These are phyloP conservation scores for Phragmatobia fuliginosa DNA, from an alignment of 2,888 invertebrate species.

Conservation along the genomic window DNA sequence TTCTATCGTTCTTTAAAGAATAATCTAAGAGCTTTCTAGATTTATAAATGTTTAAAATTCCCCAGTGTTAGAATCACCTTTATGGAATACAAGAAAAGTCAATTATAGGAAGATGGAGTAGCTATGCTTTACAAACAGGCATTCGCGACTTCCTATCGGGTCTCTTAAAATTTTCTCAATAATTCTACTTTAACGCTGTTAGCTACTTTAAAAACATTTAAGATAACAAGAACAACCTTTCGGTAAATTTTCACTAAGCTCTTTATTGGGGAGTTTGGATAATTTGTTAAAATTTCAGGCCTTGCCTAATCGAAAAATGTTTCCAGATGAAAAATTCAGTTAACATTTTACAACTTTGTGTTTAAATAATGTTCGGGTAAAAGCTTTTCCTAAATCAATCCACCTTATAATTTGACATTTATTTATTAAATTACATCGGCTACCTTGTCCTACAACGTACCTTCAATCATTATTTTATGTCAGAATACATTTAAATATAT, in stretches of 20 bases:
- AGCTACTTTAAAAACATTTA: conserved; percentile 7
- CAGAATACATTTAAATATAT: not conserved
- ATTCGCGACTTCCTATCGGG: conserved; percentile 34
- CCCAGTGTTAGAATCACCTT: conserved; percentile 47
- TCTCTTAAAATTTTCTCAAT: conserved; percentile 20
- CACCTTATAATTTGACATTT: conserved; percentile 2
- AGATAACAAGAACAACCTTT: conserved; percentile 15
- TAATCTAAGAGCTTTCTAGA: conserved; percentile 41
- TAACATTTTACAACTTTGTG: conserved; percentile 3
- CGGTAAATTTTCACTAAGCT: conserved; percentile 26
- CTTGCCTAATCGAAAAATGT: conserved; percentile 21
- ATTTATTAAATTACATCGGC: not conserved
- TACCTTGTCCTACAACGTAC: not conserved
- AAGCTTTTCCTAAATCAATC: conserved; percentile 8
- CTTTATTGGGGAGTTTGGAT: conserved; percentile 19
- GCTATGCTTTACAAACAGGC: conserved; percentile 38
- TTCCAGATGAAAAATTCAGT: conserved; percentile 13
- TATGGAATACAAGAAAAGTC: conserved; percentile 64
- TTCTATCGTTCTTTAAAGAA: conserved; percentile 19
- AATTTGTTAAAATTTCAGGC: conserved; percentile 14
- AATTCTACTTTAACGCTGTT: not conserved
- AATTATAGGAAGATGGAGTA: conserved; percentile 58
- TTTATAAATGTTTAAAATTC: conserved; percentile 34
- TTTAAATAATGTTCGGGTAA: conserved; percentile 2
- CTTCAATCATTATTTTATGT: not conserved